Percentiles rank a stretch among this genome's conserved stretches.
These are phyloP conservation scores for Digitonthophagus gazella DNA, from an alignment of 2,888 invertebrate species.

Conservation along the genomic window DNA sequence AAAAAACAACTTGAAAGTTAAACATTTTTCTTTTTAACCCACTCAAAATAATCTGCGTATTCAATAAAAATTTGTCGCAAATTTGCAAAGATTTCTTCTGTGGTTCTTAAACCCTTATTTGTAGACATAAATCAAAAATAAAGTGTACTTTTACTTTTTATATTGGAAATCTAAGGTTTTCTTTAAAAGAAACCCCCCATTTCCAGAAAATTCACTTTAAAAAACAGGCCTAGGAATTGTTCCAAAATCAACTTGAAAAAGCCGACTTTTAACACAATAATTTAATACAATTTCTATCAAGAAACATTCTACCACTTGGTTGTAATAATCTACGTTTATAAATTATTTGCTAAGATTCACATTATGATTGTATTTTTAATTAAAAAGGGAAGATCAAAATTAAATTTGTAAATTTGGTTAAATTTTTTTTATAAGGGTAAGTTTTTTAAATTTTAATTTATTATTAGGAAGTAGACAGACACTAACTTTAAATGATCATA, in stretches of 20 bases:
- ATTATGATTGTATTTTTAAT: no score
- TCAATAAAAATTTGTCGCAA: conserved; percentile 2
- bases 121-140: background rate
- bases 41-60: background rate
- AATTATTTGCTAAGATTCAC: no score
- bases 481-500: no score
- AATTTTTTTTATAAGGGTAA: no score
- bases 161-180: background rate
- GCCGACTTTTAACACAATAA: background rate
- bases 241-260: no score
- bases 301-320: no score
- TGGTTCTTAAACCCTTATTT: background rate
- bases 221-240: conserved; percentile 1
- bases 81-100: background rate
- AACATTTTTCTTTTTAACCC: no score
- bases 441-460: no score
- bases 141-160: background rate
- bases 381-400: no score
- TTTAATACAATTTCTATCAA: background rate
- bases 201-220: background rate
- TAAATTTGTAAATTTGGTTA: no score
- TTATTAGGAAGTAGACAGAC: no score
- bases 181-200: background rate
- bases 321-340: no score
- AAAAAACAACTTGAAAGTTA: background rate